phyloP scores from a whole-genome alignment of 2,797 vertebrate species.

The Scarus forsteni region DNA sequence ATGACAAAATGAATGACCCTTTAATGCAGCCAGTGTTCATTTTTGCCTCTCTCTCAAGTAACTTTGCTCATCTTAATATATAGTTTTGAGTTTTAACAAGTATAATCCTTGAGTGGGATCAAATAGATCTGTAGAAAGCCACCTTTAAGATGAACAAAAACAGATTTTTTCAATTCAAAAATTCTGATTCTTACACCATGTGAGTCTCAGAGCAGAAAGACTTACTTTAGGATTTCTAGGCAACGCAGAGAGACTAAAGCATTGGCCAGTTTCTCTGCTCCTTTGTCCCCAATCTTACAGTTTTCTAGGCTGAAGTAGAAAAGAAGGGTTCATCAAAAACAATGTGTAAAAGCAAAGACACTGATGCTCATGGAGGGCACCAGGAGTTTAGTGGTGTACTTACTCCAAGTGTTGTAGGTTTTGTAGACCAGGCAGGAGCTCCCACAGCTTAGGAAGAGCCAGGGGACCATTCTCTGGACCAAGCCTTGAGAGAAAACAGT shows the following conservation, averaged over 20 bases:
- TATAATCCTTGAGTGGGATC: too few relatives aligned
- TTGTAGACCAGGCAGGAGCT: constrained; percentile 87
- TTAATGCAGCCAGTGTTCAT: too few relatives aligned
- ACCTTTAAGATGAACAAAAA: too few relatives aligned
- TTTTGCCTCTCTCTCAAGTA: too few relatives aligned
- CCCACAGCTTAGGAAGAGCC: constrained; percentile 85
- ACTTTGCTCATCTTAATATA: too few relatives aligned
- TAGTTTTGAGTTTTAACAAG: too few relatives aligned
- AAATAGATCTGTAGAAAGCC: too few relatives aligned
- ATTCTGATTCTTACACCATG: background rate
- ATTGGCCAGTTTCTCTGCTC: constrained; percentile 82
- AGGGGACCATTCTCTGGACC: constrained; percentile 84
- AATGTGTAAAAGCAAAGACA: background rate
- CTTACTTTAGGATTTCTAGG: constrained; percentile 94
- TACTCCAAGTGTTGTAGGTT: constrained; percentile 93
- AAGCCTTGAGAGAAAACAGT: constrained; percentile 78
- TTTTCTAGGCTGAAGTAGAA: constrained; percentile 88
- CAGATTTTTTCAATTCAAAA: background rate
- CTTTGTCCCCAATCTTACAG: constrained; percentile 90
- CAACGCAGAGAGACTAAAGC: constrained; percentile 83
- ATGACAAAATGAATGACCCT: too few relatives aligned
- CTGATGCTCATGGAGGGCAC: background rate
- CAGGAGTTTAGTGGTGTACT: constrained; percentile 4
- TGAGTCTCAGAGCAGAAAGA: background rate
- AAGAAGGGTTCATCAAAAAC: background rate